Evolutionary conservation across 2,888 invertebrate genomes (phyloP).

Genomic region (Leistus spinibarbis): DNA sequence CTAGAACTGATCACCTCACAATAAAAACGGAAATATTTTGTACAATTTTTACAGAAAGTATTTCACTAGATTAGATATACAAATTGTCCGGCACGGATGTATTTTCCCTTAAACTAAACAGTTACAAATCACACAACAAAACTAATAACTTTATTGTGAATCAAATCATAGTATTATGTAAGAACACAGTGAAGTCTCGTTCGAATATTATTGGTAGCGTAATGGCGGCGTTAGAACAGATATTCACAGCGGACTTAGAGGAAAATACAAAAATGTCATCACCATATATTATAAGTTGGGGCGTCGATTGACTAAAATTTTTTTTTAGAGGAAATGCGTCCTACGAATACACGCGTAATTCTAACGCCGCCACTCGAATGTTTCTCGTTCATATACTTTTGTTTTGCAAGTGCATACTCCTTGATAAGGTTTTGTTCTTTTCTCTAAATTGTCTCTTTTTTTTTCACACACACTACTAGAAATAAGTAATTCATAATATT

Average conservation of each 20-base stretch:
- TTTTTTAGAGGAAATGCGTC: background rate
- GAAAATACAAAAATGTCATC: background rate
- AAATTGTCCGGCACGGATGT: background rate
- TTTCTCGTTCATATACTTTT: constrained; percentile 1
- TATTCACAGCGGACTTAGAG: background rate
- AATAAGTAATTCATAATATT: constrained; percentile 23
- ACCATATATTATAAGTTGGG: background rate
- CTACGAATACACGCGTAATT: background rate
- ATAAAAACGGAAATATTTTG: constrained; percentile 26
- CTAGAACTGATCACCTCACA: background rate
- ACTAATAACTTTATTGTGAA: constrained; percentile 39
- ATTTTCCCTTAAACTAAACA: background rate
- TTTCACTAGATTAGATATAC: background rate
- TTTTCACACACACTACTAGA: constrained; percentile 31
- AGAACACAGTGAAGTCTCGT: background rate
- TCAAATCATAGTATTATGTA: constrained; percentile 5
- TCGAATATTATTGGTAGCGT: background rate
- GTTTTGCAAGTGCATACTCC: constrained; percentile 29
- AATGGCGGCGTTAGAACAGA: background rate
- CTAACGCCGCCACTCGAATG: background rate
- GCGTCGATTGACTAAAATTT: background rate
- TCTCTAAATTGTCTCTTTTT: constrained; percentile 23
- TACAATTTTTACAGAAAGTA: constrained; percentile 33
- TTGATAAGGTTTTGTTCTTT: constrained; percentile 9
- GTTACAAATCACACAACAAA: background rate